Evolutionary conservation across 2,113 vertebrate species (phyloP).

Genomic region (Corydoras sp.): DNA sequence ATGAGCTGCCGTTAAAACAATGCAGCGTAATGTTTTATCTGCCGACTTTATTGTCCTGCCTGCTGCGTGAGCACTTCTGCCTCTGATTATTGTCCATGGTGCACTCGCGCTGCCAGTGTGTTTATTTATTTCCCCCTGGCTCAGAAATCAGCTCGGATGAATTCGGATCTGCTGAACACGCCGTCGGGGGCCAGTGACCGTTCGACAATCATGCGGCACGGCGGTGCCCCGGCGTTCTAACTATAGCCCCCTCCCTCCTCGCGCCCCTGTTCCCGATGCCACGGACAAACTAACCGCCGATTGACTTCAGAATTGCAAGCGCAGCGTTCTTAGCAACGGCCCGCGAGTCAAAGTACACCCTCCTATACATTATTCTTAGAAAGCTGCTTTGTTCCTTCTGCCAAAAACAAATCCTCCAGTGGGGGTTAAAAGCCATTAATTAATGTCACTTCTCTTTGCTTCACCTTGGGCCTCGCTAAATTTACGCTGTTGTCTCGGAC

Average conservation of each 20-base stretch:
- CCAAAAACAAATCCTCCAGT: conserved; percentile 11
- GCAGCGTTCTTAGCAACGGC: conserved; percentile 42
- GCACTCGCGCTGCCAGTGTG: background rate
- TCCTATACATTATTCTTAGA: conserved; percentile 31
- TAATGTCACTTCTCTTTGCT: conserved; percentile 19
- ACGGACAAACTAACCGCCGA: conserved; percentile 43
- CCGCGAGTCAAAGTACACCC: conserved; percentile 36
- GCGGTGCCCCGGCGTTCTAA: background rate
- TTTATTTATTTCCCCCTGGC: conserved; percentile 6
- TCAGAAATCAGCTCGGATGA: conserved; percentile 11
- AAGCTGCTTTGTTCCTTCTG: conserved; percentile 18
- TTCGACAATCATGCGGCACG: conserved; percentile 22
- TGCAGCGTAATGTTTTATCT: conserved; percentile 27
- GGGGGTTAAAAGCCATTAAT: conserved; percentile 32
- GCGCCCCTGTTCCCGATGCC: conserved; percentile 22
- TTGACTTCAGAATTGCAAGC: conserved; percentile 32
- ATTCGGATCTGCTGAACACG: conserved; percentile 18
- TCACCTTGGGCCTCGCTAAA: background rate
- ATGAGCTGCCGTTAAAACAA: conserved; percentile 24
- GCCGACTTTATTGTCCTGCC: conserved; percentile 4
- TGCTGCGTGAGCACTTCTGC: conserved; percentile 13
- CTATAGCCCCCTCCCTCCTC: background rate
- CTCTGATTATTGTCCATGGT: background rate
- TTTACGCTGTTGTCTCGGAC: background rate
- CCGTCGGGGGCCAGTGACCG: conserved; percentile 3